These are phyloP conservation scores for Cephus runcator DNA, from an alignment of 2,888 invertebrate genomes.

Conservation along the genomic window DNA sequence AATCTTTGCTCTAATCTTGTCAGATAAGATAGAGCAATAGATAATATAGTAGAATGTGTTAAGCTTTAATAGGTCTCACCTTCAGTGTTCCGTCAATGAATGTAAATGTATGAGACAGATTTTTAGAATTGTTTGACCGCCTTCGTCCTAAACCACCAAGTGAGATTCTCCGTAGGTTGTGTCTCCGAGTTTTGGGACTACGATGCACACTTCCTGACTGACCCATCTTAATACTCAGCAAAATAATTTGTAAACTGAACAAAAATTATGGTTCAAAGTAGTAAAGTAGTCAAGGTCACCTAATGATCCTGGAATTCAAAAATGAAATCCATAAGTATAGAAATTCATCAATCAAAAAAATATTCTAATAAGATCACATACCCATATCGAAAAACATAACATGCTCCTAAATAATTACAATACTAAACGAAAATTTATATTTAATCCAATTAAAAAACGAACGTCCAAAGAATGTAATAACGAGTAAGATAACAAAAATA, in stretches of 20 bases:
- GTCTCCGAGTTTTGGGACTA: slow-evolving; percentile 25
- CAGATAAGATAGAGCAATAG: neutral
- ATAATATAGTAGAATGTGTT: neutral
- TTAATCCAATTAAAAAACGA: neutral
- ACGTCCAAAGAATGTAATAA: neutral
- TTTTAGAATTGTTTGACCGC: slow-evolving; percentile 29
- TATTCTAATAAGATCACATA: neutral
- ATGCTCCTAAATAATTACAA: neutral
- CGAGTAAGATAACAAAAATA: neutral
- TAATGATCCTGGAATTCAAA: neutral
- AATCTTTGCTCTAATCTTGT: neutral
- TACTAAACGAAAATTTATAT: too few species aligned
- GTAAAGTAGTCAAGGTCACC: neutral
- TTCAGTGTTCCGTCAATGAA: slow-evolving; percentile 36
- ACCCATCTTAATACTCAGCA: slow-evolving; percentile 27
- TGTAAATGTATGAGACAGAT: slow-evolving; percentile 35
- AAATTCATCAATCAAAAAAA: neutral
- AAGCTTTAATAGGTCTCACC: slow-evolving; percentile 20
- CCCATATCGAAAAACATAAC: neutral
- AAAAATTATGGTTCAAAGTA: neutral
- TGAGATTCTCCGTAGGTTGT: slow-evolving; percentile 28
- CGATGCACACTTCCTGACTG: slow-evolving; percentile 35
- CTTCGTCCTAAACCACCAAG: slow-evolving; percentile 29
- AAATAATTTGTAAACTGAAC: neutral
- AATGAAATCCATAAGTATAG: neutral